A percentile compares a stretch with the other conserved stretches of the same genome.
These are phyloP conservation scores for Cnemophilus loriae DNA, from an alignment of 2,113 vertebrate species.

Conservation along the genomic window DNA sequence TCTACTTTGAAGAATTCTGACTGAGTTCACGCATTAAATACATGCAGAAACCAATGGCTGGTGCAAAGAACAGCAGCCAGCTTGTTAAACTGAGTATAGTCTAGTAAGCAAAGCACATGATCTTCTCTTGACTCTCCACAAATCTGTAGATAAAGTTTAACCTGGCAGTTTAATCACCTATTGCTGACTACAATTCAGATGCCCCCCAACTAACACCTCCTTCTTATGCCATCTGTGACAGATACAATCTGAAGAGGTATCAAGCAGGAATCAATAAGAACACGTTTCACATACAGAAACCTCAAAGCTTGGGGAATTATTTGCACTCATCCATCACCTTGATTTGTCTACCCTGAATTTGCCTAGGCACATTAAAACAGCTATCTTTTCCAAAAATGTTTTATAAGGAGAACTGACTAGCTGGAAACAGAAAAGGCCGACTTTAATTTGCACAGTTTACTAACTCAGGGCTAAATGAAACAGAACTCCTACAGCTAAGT, in stretches of 20 bases:
- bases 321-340: background rate
- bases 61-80: background rate
- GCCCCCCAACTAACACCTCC: background rate
- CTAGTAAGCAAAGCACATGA: background rate
- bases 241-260: background rate
- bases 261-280: background rate
- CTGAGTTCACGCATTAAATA: background rate
- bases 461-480: background rate
- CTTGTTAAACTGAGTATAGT: background rate
- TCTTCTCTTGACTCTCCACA: background rate
- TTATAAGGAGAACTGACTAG: background rate
- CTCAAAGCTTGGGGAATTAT: background rate
- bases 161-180: background rate
- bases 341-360: background rate
- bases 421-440: background rate
- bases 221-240: background rate
- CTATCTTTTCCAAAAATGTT: background rate
- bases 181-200: background rate
- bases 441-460: background rate
- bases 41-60: accelerated
- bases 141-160: background rate
- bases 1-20: background rate
- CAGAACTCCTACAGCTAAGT: background rate
- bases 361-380: background rate
- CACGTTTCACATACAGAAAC: background rate